Evolutionary conservation across 2,113 vertebrate species (phyloP).

Genomic region (Psittacara wagleri): DNA sequence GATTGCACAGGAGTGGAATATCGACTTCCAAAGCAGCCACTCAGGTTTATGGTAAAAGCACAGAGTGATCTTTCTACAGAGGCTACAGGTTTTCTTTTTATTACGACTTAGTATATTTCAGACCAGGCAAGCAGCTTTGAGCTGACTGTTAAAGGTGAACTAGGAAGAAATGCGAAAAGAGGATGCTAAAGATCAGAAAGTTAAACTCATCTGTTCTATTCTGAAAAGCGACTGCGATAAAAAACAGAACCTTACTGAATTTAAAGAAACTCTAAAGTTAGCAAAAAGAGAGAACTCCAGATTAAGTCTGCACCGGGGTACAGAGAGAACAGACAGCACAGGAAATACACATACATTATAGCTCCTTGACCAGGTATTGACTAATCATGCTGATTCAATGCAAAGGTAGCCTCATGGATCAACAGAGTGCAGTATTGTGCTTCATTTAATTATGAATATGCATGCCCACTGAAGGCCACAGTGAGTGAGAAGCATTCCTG

Average conservation of each 20-base stretch:
- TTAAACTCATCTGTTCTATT: not conserved
- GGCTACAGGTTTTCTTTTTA: not conserved
- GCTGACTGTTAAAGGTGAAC: not conserved
- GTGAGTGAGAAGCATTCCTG: not conserved
- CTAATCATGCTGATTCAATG: not conserved
- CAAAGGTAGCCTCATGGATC: not conserved
- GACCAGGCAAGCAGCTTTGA: not conserved
- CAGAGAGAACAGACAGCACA: not conserved
- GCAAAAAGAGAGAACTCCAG: not conserved
- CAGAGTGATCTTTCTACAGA: not conserved
- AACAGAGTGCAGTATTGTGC: not conserved
- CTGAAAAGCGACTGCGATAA: not conserved
- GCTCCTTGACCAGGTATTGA: not conserved
- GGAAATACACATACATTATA: not conserved
- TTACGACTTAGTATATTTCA: accelerated
- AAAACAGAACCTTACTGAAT: not conserved
- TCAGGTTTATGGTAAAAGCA: not conserved
- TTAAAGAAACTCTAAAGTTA: not conserved
- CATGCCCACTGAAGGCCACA: not conserved
- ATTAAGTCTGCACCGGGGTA: not conserved
- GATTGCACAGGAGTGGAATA: not conserved
- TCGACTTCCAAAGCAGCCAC: not conserved
- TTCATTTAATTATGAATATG: not conserved
- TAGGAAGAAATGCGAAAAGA: not conserved
- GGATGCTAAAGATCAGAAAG: not conserved